These are phyloP conservation scores for Phortica magna DNA, from an alignment of 2,888 invertebrate species.

Conservation along the genomic window DNA sequence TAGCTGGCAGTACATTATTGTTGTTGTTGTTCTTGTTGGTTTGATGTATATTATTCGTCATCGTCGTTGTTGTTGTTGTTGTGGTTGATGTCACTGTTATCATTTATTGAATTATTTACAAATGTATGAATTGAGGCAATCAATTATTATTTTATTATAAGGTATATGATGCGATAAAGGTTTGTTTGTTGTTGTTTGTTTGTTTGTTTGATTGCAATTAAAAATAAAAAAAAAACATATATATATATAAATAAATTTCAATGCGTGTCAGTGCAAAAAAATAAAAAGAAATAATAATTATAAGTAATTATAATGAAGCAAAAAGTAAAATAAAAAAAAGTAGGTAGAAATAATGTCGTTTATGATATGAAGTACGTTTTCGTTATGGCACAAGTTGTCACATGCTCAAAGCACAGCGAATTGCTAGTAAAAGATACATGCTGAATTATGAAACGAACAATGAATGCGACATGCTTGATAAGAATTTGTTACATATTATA, in stretches of 20 bases:
- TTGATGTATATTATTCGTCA: constrained; percentile 40
- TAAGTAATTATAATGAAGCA: constrained; percentile 47
- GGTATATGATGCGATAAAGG: constrained; percentile 38
- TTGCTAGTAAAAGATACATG: background rate
- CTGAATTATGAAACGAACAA: background rate
- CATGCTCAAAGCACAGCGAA: background rate
- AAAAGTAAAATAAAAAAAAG: constrained; percentile 43
- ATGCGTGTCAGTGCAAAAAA: constrained; percentile 55
- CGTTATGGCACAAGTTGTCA: background rate
- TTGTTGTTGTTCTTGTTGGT: constrained; percentile 36
- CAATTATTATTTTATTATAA: constrained; percentile 41
- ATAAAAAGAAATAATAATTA: constrained; percentile 12
- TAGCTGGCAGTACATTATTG: constrained; percentile 30
- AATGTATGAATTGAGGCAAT: constrained; percentile 62
- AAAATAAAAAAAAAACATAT: constrained; percentile 19
- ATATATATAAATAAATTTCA: constrained; percentile 30
- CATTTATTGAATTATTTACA: constrained; percentile 64
- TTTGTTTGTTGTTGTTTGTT: constrained; percentile 21
- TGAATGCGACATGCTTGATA: background rate
- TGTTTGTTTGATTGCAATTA: constrained; percentile 5
- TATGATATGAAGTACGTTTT: background rate
- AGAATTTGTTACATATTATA: background rate
- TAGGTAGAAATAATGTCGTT: constrained; percentile 25
- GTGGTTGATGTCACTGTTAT: constrained; percentile 50
- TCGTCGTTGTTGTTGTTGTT: constrained; percentile 44